Conservation (phyloP, 2,113 vertebrate species). For the Sclerurus mexicanus region DNA sequence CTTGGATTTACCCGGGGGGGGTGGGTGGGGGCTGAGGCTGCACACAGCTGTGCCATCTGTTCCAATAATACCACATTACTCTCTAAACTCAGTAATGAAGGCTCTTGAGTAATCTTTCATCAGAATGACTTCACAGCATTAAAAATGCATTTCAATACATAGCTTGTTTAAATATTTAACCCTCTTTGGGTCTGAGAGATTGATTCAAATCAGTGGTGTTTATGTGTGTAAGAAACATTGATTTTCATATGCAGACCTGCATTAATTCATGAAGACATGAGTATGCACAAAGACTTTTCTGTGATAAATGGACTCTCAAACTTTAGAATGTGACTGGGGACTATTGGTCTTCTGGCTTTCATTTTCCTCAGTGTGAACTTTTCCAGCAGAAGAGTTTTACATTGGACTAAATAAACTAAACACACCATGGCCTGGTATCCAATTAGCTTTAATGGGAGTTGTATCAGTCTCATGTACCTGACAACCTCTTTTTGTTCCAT, state of each 20-base stretch:
- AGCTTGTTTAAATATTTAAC: slow-evolving; percentile 85
- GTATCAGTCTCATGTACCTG: neutral
- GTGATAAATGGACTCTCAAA: slow-evolving; percentile 62
- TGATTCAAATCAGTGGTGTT: slow-evolving; percentile 75
- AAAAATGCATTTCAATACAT: slow-evolving; percentile 85
- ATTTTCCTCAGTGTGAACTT: neutral
- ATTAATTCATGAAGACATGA: slow-evolving; percentile 69
- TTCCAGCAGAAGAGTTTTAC: neutral
- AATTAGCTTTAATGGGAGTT: neutral
- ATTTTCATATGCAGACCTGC: slow-evolving; percentile 73
- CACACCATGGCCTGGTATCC: neutral
- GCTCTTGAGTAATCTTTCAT: slow-evolving; percentile 82
- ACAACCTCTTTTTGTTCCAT: neutral
- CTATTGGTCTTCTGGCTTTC: slow-evolving; percentile 51
- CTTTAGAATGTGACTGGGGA: slow-evolving; percentile 20
- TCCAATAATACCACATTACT: slow-evolving; percentile 81
- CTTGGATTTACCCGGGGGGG: slow-evolving; percentile 72
- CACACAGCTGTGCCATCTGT: slow-evolving; percentile 82
- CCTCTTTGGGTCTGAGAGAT: slow-evolving; percentile 78
- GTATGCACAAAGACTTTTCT: slow-evolving; percentile 32
- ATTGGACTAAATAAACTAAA: neutral
- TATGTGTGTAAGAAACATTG: slow-evolving; percentile 75
- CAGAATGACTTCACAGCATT: slow-evolving; percentile 79
- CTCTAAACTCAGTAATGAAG: slow-evolving; percentile 80
- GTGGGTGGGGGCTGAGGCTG: slow-evolving; percentile 33